Conservation (phyloP, 1,140 invertebrate species). For the Hydropsyche tenuis region DNA sequence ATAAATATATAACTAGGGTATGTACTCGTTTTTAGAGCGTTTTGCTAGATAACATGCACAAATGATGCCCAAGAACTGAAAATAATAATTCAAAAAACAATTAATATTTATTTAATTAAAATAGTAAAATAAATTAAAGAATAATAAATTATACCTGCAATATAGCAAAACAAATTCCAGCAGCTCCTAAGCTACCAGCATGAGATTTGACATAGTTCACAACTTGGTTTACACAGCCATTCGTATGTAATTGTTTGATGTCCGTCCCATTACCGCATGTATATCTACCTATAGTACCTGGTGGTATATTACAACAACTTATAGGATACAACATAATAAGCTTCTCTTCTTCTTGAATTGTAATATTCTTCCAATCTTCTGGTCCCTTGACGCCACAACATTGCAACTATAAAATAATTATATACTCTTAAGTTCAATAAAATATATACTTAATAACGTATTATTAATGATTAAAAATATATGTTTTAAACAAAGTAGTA, state of each 20-base stretch:
- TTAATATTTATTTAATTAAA: slow-evolving; percentile 19
- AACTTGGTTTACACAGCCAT: slow-evolving; percentile 70
- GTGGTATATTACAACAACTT: slow-evolving; percentile 66
- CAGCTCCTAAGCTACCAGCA: slow-evolving; percentile 73
- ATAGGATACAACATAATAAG: slow-evolving; percentile 60
- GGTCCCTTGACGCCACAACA: slow-evolving; percentile 73
- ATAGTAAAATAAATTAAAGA: too few species aligned
- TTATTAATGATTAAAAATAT: slow-evolving; percentile 12
- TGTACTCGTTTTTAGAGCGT: slow-evolving; percentile 40
- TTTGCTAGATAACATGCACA: slow-evolving; percentile 58
- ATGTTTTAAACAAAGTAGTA: slow-evolving; percentile 15
- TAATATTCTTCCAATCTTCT: slow-evolving; percentile 70
- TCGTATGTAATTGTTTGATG: slow-evolving; percentile 41
- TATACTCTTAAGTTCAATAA: too few species aligned
- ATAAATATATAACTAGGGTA: slow-evolving; percentile 6
- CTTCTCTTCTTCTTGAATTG: too few species aligned
- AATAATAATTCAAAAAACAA: slow-evolving; percentile 42
- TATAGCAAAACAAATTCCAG: slow-evolving; percentile 77
- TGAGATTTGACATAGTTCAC: slow-evolving; percentile 69
- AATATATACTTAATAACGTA: slow-evolving; percentile 15
- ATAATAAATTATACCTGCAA: slow-evolving; percentile 67
- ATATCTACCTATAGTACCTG: slow-evolving; percentile 57
- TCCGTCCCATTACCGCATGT: slow-evolving; percentile 9
- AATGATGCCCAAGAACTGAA: slow-evolving; percentile 58
- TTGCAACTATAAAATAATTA: slow-evolving; percentile 67